phyloP scores from a whole-genome alignment of 2,113 vertebrate species.

The Ailuropoda melanoleuca region DNA sequence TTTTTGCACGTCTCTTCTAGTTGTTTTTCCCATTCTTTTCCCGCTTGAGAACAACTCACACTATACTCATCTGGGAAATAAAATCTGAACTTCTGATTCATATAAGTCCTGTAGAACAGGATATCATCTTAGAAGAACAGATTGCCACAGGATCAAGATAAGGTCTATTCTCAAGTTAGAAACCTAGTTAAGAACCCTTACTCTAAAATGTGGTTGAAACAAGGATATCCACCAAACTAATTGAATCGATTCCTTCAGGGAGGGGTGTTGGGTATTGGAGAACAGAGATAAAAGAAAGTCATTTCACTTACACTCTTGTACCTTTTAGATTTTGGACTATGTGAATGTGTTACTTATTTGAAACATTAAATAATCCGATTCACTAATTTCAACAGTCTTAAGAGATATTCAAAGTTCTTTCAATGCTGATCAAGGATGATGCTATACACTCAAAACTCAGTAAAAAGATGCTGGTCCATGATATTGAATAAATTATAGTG shows the following conservation, averaged over 20 bases:
- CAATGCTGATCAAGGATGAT: not conserved
- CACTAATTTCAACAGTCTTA: not conserved
- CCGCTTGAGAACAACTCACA: constrained; percentile 5
- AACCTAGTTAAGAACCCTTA: constrained; percentile 1
- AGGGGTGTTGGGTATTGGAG: not conserved
- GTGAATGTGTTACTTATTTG: not conserved
- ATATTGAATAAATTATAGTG: not conserved
- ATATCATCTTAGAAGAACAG: constrained; percentile 4
- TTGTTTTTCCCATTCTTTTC: not conserved
- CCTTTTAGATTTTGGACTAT: not conserved
- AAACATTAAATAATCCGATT: constrained; percentile 19
- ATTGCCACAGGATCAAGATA: constrained; percentile 9
- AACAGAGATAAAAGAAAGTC: not conserved
- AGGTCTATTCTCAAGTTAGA: not conserved
- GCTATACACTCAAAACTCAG: not conserved
- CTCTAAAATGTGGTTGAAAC: not conserved
- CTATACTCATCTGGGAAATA: constrained; percentile 29
- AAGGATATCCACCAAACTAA: not conserved
- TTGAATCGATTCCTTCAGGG: not conserved
- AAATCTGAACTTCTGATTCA: constrained; percentile 51
- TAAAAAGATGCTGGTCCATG: not conserved
- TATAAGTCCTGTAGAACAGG: constrained; percentile 4
- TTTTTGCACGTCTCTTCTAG: not conserved
- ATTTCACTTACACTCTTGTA: not conserved
- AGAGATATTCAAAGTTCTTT: not conserved